phyloP scores from a whole-genome alignment of 2,113 vertebrate species.

The Nesospiza acunhae region DNA sequence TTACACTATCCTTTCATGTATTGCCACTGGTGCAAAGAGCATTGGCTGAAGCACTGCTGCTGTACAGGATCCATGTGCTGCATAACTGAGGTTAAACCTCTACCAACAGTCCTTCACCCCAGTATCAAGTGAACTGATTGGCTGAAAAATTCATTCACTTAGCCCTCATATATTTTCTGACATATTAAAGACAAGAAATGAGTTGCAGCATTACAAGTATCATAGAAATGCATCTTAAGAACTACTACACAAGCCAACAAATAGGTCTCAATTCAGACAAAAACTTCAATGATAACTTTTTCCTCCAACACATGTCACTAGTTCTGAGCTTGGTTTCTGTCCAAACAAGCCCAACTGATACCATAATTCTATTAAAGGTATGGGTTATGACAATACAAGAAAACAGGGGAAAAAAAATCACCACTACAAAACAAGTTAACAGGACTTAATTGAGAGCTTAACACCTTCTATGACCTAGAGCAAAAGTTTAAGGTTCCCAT shows the following conservation, averaged over 20 bases:
- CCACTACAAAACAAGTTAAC: not conserved
- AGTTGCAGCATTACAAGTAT: not conserved
- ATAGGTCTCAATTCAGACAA: not conserved
- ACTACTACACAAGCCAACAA: not conserved
- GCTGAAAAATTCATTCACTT: not conserved
- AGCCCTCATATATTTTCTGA: not conserved
- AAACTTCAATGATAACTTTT: not conserved
- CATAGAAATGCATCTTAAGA: not conserved
- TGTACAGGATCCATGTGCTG: not conserved
- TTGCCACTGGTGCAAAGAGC: not conserved
- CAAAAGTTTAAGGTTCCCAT: not conserved
- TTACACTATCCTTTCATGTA: not conserved
- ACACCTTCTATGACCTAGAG: not conserved
- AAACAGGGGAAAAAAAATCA: not conserved
- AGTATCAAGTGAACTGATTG: not conserved
- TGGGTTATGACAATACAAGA: fast-evolving
- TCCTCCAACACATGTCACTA: not conserved
- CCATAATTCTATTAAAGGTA: not conserved
- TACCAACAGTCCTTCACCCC: not conserved
- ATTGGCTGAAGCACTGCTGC: not conserved
- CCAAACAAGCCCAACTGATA: not conserved
- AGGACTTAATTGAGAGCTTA: not conserved
- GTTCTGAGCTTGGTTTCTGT: not conserved
- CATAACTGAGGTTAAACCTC: not conserved
- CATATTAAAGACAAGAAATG: not conserved